phyloP scores from a whole-genome alignment of 2,888 invertebrate species.

The Oscheius myriophilus region DNA sequence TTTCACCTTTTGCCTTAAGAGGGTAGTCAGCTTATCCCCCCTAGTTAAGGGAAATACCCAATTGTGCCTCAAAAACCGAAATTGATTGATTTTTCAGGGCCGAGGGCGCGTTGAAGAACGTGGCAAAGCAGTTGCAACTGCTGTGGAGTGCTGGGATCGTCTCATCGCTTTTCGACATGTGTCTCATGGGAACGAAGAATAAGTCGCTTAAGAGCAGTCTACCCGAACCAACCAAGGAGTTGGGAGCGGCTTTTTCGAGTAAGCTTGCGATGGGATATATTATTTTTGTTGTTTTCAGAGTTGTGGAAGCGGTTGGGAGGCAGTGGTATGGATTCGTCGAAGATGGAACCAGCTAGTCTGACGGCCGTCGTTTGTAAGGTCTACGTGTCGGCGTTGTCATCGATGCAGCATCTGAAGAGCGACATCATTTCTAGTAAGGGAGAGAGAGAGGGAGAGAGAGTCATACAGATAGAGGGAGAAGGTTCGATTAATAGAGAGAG shows the following conservation, averaged over 20 bases:
- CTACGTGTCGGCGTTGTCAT: constrained; percentile 88
- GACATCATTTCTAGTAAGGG: constrained; percentile 88
- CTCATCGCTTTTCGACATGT: constrained; percentile 26
- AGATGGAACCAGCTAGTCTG: constrained; percentile 75
- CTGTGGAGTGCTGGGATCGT: constrained; percentile 76
- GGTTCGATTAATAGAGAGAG: too few species aligned
- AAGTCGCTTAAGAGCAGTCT: neutral
- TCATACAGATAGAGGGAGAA: too few species aligned
- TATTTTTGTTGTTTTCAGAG: constrained; percentile 4
- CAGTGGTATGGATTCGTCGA: constrained; percentile 28
- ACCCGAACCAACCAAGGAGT: constrained; percentile 31
- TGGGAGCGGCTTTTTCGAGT: constrained; percentile 44
- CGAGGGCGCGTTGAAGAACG: constrained; percentile 80
- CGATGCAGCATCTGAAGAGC: constrained; percentile 87
- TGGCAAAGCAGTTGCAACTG: constrained; percentile 79
- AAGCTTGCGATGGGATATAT: constrained; percentile 4
- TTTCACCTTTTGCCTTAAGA: too few species aligned
- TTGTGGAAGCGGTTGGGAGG: constrained; percentile 50
- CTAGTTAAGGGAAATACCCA: too few species aligned
- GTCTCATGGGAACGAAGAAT: constrained; percentile 2
- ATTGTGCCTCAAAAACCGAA: too few species aligned
- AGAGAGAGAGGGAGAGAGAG: neutral
- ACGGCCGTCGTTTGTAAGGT: constrained; percentile 88
- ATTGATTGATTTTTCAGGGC: constrained; percentile 75
- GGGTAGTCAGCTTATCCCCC: too few species aligned